Evolutionary conservation across 1,140 invertebrate genomes (phyloP).

Genomic region (Bombyx mori): DNA sequence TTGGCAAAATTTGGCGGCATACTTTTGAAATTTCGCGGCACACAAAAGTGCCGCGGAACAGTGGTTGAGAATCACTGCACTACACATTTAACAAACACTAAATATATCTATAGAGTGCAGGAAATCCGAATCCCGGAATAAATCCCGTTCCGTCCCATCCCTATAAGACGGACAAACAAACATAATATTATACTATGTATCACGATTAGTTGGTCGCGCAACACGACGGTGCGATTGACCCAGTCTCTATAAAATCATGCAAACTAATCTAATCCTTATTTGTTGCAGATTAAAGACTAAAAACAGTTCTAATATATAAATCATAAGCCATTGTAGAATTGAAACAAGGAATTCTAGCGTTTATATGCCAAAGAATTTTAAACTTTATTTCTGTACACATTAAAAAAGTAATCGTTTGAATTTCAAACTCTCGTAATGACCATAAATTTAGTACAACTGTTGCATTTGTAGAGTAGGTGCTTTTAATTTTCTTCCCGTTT

Average conservation of each 20-base stretch:
- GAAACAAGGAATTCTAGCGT: no score
- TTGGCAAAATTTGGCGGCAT: no score
- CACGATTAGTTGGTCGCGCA: constrained; percentile 3
- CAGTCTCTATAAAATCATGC: background rate
- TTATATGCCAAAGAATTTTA: background rate
- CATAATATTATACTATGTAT: background rate
- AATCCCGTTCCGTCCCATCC: background rate
- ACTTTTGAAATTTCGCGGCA: no score
- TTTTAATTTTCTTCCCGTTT: constrained; percentile 10
- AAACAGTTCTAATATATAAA: no score
- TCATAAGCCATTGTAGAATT: no score
- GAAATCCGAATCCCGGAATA: no score
- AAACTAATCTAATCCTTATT: no score
- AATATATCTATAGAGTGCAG: no score
- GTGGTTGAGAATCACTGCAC: no score
- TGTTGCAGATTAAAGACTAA: no score
- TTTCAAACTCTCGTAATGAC: background rate
- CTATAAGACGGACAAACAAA: constrained; percentile 4
- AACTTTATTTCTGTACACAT: background rate
- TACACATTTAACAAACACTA: no score
- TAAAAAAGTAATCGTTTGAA: background rate
- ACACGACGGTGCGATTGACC: constrained; percentile 6
- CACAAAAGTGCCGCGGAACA: no score
- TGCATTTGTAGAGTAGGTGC: constrained; percentile 2
- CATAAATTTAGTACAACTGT: constrained; percentile 7